Percentiles rank a stretch among this genome's conserved stretches.
Evolutionary conservation across 64 coral and sea anemone species (phyloP).

Genomic region (Actinia equina): DNA sequence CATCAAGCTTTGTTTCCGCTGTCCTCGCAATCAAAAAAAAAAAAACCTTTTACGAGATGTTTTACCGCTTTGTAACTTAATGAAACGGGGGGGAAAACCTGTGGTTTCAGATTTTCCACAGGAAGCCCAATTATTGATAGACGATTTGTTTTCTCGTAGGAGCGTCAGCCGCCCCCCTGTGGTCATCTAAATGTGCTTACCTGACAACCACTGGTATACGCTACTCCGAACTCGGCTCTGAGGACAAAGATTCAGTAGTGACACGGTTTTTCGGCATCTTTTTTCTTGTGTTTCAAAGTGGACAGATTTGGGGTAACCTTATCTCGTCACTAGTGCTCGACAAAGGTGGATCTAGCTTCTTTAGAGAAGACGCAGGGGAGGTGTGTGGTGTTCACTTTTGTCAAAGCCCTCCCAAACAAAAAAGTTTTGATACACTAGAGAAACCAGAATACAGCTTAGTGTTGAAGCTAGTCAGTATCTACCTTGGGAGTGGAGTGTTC

Average conservation of each 20-base stretch:
- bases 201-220: slow-evolving; percentile 90
- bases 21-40: too few relatives aligned
- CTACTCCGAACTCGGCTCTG: slow-evolving; percentile 60
- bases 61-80: too few relatives aligned
- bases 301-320: slow-evolving; percentile 89
- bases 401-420: slow-evolving; percentile 6
- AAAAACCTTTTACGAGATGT: too few relatives aligned
- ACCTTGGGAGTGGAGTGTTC: slow-evolving; percentile 60
- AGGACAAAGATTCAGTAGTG: slow-evolving; percentile 82
- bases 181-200: slow-evolving; percentile 96
- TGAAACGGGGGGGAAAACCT: too few relatives aligned
- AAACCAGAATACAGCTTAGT: slow-evolving; percentile 62
- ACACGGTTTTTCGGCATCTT: slow-evolving; percentile 92
- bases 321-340: slow-evolving; percentile 87
- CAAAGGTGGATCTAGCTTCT: slow-evolving; percentile 28
- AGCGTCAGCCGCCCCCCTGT: slow-evolving; percentile 81
- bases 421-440: slow-evolving; percentile 37
- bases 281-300: slow-evolving; percentile 94
- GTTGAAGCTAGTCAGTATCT: slow-evolving; percentile 76
- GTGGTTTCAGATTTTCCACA: neutral
- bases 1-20: too few relatives aligned
- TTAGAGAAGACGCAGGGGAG: slow-evolving; percentile 72
- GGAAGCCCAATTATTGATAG: neutral
- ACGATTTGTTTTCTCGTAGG: slow-evolving; percentile 30
- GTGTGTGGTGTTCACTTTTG: slow-evolving; percentile 72